Percentiles rank a stretch among this genome's conserved stretches.
Conservation (phyloP, 2,113 vertebrate species). For the Vulpes vulpes region DNA sequence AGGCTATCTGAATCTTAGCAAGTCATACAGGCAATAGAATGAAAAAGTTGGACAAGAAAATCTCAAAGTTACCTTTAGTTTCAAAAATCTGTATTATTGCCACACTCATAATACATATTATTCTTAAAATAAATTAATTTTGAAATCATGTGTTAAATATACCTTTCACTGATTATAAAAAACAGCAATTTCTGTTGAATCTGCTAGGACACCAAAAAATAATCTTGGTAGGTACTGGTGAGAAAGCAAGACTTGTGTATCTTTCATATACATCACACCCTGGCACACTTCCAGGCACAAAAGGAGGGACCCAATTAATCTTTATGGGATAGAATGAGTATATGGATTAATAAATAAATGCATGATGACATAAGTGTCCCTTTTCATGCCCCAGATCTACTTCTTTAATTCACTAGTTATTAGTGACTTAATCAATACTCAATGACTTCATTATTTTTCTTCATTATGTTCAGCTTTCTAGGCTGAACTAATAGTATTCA, state of each 20-base stretch:
- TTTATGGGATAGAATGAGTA: neutral
- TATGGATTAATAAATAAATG: neutral
- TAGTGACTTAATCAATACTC: neutral
- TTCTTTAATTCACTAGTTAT: neutral
- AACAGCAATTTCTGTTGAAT: neutral
- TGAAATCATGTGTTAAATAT: neutral
- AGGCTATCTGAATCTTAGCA: neutral
- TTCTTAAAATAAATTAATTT: neutral
- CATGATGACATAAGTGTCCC: neutral
- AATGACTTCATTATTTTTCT: neutral
- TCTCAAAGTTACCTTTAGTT: conserved; percentile 50
- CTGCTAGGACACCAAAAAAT: neutral
- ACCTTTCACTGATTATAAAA: neutral
- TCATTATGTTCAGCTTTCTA: neutral
- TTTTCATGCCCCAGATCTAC: neutral
- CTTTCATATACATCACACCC: neutral
- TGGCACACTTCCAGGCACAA: neutral
- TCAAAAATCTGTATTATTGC: neutral
- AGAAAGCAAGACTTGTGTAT: neutral
- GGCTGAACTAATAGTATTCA: neutral
- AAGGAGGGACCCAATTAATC: neutral
- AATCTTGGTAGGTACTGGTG: neutral
- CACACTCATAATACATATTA: neutral
- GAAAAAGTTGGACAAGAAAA: neutral
- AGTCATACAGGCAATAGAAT: neutral